Percentiles rank a stretch among this genome's conserved stretches.
Conservation (phyloP, 2,797 vertebrate species). For the Typhlichthys subterraneus region DNA sequence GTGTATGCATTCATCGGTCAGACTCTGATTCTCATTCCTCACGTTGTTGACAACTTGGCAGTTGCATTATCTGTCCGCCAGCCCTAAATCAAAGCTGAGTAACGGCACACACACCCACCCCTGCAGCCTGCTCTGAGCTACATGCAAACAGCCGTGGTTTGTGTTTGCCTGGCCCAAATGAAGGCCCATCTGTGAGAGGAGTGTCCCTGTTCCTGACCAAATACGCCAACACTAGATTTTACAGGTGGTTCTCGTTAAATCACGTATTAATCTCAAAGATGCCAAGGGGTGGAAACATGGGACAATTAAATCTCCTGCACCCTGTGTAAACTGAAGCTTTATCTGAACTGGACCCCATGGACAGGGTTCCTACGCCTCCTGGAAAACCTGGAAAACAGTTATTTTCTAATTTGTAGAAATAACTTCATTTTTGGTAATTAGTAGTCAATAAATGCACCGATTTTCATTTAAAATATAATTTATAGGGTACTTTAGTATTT, state of each 20-base stretch:
- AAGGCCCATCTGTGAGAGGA: conserved; percentile 10
- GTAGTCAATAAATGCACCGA: too few species aligned
- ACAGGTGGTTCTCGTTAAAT: conserved; percentile 13
- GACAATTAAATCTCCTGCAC: neutral
- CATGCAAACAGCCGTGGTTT: conserved; percentile 15
- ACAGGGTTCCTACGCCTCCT: too few species aligned
- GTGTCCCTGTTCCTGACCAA: neutral
- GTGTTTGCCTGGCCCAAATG: conserved; percentile 11
- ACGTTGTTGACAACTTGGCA: conserved; percentile 12
- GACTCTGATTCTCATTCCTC: neutral
- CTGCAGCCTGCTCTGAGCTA: conserved; percentile 12
- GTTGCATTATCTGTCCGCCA: conserved; percentile 15
- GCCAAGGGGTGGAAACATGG: neutral
- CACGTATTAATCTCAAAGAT: neutral
- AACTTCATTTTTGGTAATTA: too few species aligned
- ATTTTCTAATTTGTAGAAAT: too few species aligned
- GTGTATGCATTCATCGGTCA: neutral
- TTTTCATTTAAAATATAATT: too few species aligned
- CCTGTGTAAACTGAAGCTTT: neutral
- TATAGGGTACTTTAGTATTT: too few species aligned
- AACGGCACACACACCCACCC: neutral
- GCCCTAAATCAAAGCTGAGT: conserved; percentile 29
- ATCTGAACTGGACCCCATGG: neutral
- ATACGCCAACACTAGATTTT: neutral
- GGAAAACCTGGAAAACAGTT: too few species aligned